Evolutionary conservation across 1,140 invertebrate genomes (phyloP).

Genomic region (Euglossa dilemma): DNA sequence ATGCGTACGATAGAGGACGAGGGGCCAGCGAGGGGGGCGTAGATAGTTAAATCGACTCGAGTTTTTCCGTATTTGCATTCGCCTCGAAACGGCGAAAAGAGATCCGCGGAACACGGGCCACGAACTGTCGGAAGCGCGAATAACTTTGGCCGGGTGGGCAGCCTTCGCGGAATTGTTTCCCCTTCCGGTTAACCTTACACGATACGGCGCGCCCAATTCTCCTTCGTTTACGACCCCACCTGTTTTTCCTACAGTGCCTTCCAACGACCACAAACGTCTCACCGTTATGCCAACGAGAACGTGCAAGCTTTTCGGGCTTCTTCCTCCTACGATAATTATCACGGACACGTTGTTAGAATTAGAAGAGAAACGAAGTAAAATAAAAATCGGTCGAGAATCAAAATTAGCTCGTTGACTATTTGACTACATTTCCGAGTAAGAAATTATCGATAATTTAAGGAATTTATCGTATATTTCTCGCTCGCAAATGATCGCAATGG

Average conservation of each 20-base stretch:
- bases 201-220: conserved; percentile 28
- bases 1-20: not conserved
- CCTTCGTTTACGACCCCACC: conserved; percentile 1
- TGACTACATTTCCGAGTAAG: too few relatives aligned
- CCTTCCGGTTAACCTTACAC: conserved; percentile 23
- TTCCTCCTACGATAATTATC: not conserved
- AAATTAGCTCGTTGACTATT: too few relatives aligned
- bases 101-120: not conserved
- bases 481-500: too few relatives aligned
- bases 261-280: not conserved
- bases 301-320: too few relatives aligned
- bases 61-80: conserved; percentile 57
- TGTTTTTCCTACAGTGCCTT: not conserved
- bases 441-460: too few relatives aligned
- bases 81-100: conserved; percentile 5
- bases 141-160: conserved; percentile 14
- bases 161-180: conserved; percentile 26
- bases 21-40: not conserved
- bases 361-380: too few relatives aligned
- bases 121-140: conserved; percentile 26
- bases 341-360: not conserved
- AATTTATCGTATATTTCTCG: too few relatives aligned
- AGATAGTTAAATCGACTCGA: conserved; percentile 33
- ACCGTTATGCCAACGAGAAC: not conserved
- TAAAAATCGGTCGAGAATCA: too few relatives aligned